These are phyloP conservation scores for Cepaea hortensis DNA, from an alignment of 2,888 invertebrate species.

Conservation along the genomic window DNA sequence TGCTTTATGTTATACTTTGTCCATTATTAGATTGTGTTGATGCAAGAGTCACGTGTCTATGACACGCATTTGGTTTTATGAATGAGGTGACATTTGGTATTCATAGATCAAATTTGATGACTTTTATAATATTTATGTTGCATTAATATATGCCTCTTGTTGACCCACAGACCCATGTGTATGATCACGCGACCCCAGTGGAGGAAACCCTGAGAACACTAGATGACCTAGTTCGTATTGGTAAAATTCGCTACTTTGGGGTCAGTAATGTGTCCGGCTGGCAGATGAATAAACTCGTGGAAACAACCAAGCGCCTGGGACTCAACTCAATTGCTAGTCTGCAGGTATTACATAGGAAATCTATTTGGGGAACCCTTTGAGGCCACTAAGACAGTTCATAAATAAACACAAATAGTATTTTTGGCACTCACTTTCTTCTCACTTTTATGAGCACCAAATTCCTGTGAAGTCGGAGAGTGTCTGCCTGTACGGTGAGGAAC, in stretches of 20 bases:
- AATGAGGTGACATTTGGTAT: too few relatives aligned
- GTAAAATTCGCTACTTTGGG: slow-evolving; percentile 72
- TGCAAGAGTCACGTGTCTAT: too few relatives aligned
- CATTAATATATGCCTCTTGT: not conserved
- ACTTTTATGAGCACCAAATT: not conserved
- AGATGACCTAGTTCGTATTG: slow-evolving; percentile 68
- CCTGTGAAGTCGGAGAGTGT: too few relatives aligned
- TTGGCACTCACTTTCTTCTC: not conserved
- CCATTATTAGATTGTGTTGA: too few relatives aligned
- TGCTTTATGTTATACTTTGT: too few relatives aligned
- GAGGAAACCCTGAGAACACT: slow-evolving; percentile 70
- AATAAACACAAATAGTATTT: too few relatives aligned
- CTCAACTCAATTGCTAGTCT: slow-evolving; percentile 56
- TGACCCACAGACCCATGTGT: slow-evolving; percentile 62
- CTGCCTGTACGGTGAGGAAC: too few relatives aligned
- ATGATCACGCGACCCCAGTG: slow-evolving; percentile 68
- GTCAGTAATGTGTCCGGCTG: slow-evolving; percentile 58
- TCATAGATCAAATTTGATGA: too few relatives aligned
- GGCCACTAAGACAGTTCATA: too few relatives aligned
- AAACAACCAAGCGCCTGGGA: slow-evolving; percentile 57
- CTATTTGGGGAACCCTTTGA: slow-evolving; percentile 20
- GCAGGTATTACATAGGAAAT: slow-evolving; percentile 56
- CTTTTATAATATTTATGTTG: not conserved
- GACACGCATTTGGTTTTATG: too few relatives aligned
- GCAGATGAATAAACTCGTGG: slow-evolving; percentile 65